phyloP scores from a whole-genome alignment of 2,888 invertebrate genomes.

The Heliconius charithonia region DNA sequence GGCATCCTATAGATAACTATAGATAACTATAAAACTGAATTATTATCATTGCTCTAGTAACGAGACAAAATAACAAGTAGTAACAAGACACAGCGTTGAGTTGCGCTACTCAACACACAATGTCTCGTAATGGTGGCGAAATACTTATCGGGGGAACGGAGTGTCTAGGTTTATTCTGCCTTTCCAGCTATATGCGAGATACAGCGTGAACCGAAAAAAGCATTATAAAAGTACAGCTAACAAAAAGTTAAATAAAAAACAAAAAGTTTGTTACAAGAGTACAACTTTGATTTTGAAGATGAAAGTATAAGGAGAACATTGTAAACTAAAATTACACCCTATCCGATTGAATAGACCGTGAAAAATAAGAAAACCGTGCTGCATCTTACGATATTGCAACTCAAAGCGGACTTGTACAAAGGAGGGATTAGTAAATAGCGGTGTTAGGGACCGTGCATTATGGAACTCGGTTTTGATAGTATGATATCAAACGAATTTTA shows the following conservation, averaged over 20 bases:
- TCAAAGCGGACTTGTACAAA: constrained; percentile 37
- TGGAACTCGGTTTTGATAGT: background rate
- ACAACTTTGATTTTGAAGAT: constrained; percentile 1
- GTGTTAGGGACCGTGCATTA: background rate
- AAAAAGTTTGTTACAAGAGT: background rate
- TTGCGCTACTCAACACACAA: background rate
- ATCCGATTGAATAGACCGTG: constrained; percentile 36
- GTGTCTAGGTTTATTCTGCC: background rate
- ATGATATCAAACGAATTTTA: background rate
- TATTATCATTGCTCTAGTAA: too few relatives aligned
- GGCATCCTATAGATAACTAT: too few relatives aligned
- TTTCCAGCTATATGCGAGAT: background rate
- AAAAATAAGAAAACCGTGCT: constrained; percentile 35
- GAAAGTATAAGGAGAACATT: background rate
- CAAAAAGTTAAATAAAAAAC: background rate
- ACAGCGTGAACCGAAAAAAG: background rate
- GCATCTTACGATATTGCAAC: constrained; percentile 38
- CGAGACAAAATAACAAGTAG: background rate
- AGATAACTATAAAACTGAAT: too few relatives aligned
- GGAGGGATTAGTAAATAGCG: constrained; percentile 32
- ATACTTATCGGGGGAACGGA: background rate
- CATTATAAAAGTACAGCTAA: too few relatives aligned
- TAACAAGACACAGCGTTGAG: background rate
- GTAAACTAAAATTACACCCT: constrained; percentile 25
- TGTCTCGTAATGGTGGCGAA: background rate